Base-by-base conservation (phyloP, 2,797 vertebrate genomes). In the Sphenodon punctatus region DNA sequence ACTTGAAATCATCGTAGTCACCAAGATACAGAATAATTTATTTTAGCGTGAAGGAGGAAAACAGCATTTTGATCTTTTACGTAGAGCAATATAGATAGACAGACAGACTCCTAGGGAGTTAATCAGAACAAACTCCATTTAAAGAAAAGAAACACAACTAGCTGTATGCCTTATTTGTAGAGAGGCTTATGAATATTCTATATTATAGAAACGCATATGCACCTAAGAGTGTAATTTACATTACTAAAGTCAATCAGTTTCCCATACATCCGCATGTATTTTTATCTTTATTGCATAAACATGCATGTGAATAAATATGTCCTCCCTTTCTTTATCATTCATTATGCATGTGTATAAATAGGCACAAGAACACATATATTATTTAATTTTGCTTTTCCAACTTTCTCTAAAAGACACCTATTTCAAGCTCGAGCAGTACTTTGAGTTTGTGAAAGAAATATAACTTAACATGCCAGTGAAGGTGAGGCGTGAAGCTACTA, bases 181-280 rank as follows among this genome's bases (percentile, higher is more conserved):
- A 85, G 67, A 74, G 78, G 88, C 85, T 87, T 88, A 93, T 92
- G 90, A 92, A 91, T 92, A 94, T 90, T 93, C 88, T 75, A 88
- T 89, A 90, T 73, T 84, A 80, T 86, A 85, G 67, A 89, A 91
- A 93, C 93, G 86, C 74, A 88, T 92, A 93, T 93, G 92, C 80
- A 92, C 93, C n/a, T 89, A 93, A 89, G 41, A 68, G n/a, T 71
- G 74, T 87, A 93, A 94, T 94, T 93, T 94, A 88, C 88, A 90
- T 89, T 89, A 87, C 88, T 89, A 80, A 92, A 88, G 78, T 91
- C 90, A 93, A 91, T 93, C 86, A 91, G 89, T 67, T 94, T 90
- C 82, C 90, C 92, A 90, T 87, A 91, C 86, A 89, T 90, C 86
- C 36, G 8, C 82, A 82, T 93, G 88, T 91, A 91, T 92, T 92